Evolutionary conservation across 1,140 invertebrate genomes (phyloP).

Genomic region (Bombus fervidus): DNA sequence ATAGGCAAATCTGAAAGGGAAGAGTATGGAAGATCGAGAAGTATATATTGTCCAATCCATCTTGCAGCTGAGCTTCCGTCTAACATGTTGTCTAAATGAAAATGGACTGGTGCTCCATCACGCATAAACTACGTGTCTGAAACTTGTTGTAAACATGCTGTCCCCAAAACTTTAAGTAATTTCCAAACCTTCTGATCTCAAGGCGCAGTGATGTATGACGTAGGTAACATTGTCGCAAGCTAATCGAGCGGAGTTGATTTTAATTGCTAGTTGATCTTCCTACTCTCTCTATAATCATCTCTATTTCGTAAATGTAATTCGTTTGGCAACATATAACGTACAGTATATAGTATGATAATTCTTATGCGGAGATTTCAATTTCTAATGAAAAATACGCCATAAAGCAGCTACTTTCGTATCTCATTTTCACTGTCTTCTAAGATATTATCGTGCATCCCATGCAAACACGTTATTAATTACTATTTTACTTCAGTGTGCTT

Average conservation of each 20-base stretch:
- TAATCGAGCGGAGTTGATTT: background rate
- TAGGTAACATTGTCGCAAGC: background rate
- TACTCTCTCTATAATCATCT: background rate
- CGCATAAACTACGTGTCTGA: background rate
- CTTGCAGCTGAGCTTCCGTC: background rate
- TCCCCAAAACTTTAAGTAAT: background rate
- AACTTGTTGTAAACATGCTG: constrained; percentile 9
- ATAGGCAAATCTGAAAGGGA: background rate
- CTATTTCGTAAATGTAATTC: no score
- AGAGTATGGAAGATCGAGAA: background rate
- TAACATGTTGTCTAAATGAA: constrained; percentile 12
- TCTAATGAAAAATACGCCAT: no score
- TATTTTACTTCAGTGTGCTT: no score
- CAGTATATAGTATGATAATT: no score
- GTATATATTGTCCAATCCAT: background rate
- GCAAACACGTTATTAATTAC: no score
- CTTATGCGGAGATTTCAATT: no score
- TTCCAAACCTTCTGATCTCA: background rate
- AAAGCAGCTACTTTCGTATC: no score
- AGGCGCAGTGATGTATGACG: background rate
- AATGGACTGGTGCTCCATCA: constrained; percentile 22
- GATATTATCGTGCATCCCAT: no score
- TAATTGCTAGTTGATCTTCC: background rate
- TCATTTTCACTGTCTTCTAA: no score
- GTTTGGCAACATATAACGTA: no score